Base-by-base conservation (phyloP, 2,113 vertebrate species). In the Machaerirhynchus nigripectus region DNA sequence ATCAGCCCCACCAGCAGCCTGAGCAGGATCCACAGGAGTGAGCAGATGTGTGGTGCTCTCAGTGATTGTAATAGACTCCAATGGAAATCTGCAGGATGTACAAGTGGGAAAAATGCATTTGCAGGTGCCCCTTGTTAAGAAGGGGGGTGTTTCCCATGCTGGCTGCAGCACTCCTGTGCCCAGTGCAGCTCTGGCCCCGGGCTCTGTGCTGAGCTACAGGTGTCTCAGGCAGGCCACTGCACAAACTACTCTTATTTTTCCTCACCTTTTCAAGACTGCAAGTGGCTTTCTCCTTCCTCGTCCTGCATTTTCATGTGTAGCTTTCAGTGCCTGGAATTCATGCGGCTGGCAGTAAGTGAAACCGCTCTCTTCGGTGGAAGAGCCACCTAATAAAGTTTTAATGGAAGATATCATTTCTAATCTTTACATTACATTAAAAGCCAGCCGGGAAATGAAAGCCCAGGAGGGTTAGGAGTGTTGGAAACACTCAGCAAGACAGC, bases 401-500 rank as follows among this genome's bases (percentile, higher is more conserved):
- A 96, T 94, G 95, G 93, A 53, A 93, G 90, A 63, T 90, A 96
- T 90, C 27, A 95, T 86, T 95, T 59, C 95, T 88, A 47, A 90
- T 97, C 95, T 96, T 97, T 96, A 93, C 82, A 88, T 96, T 90
- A 88, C 75, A 94, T 85, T 96, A 94, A 94, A 91, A 96, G 71
- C 75, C 82, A 67, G 84, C 21, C 16, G 67, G 93, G 92, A 94
- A 95, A 78, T 81, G 71, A 95, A 93, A 93, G 60, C 95, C 93
- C 95, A 80, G 60, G 93, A 80, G 93, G 52, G 50, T 50, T 88
- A 31, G 35, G 78, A 19, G 1, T 74, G 90, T 57, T 94, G 88
- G 90, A 93, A 96, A 78, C 61, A 82, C 79, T 90, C 79, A 78
- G 91, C 37, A 63, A 86, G 75, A 35, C 14, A 42, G 35, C 47